phyloP scores from a whole-genome alignment of 2,113 vertebrate species.

The Paramisgurnus dabryanus region DNA sequence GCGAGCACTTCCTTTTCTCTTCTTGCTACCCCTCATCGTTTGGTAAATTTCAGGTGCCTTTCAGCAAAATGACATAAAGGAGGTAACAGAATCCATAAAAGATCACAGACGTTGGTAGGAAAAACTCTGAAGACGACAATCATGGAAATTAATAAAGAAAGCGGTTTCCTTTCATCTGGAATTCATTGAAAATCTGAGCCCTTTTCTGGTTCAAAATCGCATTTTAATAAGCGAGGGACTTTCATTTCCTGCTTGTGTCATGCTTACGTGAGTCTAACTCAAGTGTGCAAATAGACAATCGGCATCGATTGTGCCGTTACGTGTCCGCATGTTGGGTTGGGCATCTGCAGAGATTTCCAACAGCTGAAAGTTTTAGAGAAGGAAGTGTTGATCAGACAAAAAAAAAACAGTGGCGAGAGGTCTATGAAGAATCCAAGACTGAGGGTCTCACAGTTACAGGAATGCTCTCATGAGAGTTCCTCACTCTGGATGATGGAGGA shows the following conservation, averaged over 20 bases:
- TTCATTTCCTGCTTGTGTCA: slow-evolving; percentile 33
- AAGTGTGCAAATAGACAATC: slow-evolving; percentile 51
- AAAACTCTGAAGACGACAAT: slow-evolving; percentile 29
- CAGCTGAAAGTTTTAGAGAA: background rate
- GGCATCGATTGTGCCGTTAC: slow-evolving; percentile 30
- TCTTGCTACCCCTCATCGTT: background rate
- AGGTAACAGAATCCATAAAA: slow-evolving; percentile 36
- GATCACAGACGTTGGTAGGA: background rate
- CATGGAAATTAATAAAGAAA: slow-evolving; percentile 14
- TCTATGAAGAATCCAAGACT: slow-evolving; percentile 4
- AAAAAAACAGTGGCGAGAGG: slow-evolving; percentile 22
- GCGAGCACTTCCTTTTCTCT: background rate
- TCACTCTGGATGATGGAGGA: background rate
- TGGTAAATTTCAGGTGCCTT: background rate
- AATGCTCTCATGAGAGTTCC: background rate
- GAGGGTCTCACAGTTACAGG: background rate
- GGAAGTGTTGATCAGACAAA: slow-evolving; percentile 4
- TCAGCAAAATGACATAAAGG: background rate
- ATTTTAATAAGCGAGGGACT: slow-evolving; percentile 33
- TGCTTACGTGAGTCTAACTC: slow-evolving; percentile 52
- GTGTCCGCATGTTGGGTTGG: slow-evolving; percentile 15
- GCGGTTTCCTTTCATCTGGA: slow-evolving; percentile 13
- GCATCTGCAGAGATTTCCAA: slow-evolving; percentile 34
- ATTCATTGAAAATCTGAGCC: slow-evolving; percentile 48
- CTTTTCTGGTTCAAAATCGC: slow-evolving; percentile 41